Percentiles rank a stretch among this genome's conserved stretches.
These are phyloP conservation scores for Gerris lacustris DNA, from an alignment of 2,888 invertebrate species.

Conservation along the genomic window DNA sequence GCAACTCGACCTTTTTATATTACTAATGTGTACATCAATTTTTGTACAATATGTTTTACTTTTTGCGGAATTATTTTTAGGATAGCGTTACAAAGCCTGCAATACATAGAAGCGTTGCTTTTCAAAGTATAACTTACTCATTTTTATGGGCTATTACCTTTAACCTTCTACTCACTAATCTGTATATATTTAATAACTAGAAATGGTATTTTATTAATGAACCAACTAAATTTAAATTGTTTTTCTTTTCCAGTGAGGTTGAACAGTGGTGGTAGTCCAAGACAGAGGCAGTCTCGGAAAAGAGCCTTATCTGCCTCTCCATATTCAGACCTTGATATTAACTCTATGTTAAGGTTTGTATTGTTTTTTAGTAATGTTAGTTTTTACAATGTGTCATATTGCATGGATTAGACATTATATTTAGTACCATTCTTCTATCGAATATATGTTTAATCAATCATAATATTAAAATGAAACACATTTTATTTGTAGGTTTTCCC, in stretches of 20 bases:
- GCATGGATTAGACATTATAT: not conserved
- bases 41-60: too few relatives aligned
- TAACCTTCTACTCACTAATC: too few relatives aligned
- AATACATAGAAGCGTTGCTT: too few relatives aligned
- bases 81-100: too few relatives aligned
- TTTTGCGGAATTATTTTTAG: too few relatives aligned
- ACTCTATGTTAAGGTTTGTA: slow-evolving; percentile 68
- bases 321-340: slow-evolving; percentile 90
- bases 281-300: slow-evolving; percentile 64
- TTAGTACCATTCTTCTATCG: not conserved
- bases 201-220: too few relatives aligned
- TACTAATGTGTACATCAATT: too few relatives aligned
- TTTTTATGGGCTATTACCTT: too few relatives aligned
- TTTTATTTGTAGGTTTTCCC: slow-evolving; percentile 37
- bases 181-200: too few relatives aligned
- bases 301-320: slow-evolving; percentile 87
- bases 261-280: slow-evolving; percentile 46
- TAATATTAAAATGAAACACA: not conserved
- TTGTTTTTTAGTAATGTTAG: slow-evolving; percentile 81
- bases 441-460: not conserved
- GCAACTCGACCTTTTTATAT: too few relatives aligned
- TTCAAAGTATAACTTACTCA: too few relatives aligned
- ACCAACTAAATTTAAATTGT: not conserved
- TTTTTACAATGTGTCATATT: slow-evolving; percentile 3
- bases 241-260: not conserved